Evolutionary conservation across 2,113 vertebrate species (phyloP).

Genomic region (Proteles cristata): DNA sequence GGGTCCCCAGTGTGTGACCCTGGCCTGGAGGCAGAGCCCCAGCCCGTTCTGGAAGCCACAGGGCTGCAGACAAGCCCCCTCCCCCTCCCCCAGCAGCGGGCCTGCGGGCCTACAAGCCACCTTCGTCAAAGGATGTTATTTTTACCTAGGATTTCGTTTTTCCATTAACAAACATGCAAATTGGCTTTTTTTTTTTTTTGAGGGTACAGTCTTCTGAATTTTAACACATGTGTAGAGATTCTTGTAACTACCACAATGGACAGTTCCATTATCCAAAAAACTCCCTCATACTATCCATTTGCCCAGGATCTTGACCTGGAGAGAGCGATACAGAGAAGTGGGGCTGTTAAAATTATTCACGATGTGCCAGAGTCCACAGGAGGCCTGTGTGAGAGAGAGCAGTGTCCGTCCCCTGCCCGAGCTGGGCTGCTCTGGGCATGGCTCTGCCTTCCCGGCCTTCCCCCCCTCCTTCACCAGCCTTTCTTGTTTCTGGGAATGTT

Average conservation of each 20-base stretch:
- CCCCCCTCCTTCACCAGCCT: neutral
- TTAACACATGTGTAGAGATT: neutral
- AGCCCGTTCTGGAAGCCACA: neutral
- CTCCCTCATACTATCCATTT: neutral
- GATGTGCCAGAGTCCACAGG: neutral
- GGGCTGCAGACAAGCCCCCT: neutral
- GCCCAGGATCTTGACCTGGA: neutral
- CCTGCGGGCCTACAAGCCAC: neutral
- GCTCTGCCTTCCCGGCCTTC: fast-evolving
- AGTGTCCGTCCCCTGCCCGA: fast-evolving
- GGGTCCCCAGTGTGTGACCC: neutral
- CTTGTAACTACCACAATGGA: neutral
- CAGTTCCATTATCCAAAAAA: neutral
- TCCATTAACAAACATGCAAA: neutral
- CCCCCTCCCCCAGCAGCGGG: neutral
- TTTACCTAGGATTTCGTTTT: neutral
- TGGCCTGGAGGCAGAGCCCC: neutral
- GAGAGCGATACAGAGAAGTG: neutral
- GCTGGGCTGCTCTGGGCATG: neutral
- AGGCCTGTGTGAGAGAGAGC: neutral
- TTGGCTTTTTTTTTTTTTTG: neutral
- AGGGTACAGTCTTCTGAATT: neutral
- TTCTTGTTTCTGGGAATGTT: neutral
- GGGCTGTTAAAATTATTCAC: fast-evolving
- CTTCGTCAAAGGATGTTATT: neutral